Conservation (phyloP, 2,113 vertebrate genomes). For the human (Homo sapiens) region DNA sequence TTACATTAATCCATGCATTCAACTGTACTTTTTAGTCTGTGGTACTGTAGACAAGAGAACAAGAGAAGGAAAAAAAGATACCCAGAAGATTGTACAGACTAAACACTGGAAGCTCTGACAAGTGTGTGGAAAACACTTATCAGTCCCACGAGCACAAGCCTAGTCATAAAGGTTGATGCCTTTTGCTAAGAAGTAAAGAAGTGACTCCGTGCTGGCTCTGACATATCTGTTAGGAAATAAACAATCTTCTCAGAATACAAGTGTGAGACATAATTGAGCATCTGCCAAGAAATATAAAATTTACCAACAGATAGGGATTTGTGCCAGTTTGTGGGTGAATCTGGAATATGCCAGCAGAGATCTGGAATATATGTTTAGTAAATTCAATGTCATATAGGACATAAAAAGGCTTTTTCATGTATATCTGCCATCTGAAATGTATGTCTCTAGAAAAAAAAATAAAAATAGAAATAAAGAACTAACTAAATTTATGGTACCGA, state of each 20-base stretch:
- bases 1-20: not conserved
- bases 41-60: not conserved
- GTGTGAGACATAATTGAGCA: not conserved
- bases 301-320: not conserved
- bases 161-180: not conserved
- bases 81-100: not conserved
- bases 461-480: not conserved
- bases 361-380: not conserved
- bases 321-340: not conserved
- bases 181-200: not conserved
- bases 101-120: not conserved
- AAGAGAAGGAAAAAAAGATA: not conserved
- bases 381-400: not conserved
- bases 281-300: not conserved
- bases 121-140: not conserved
- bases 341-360: not conserved
- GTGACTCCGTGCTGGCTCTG: not conserved
- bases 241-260: not conserved
- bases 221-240: not conserved
- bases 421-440: not conserved
- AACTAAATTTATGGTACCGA: not conserved
- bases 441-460: not conserved
- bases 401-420: not conserved
- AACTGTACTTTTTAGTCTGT: not conserved
- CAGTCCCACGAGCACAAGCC: not conserved